A percentile compares a stretch with the other conserved stretches of the same genome.
These are phyloP conservation scores for Conopomorpha cramerella DNA, from an alignment of 1,140 invertebrate genomes.

Conservation along the genomic window DNA sequence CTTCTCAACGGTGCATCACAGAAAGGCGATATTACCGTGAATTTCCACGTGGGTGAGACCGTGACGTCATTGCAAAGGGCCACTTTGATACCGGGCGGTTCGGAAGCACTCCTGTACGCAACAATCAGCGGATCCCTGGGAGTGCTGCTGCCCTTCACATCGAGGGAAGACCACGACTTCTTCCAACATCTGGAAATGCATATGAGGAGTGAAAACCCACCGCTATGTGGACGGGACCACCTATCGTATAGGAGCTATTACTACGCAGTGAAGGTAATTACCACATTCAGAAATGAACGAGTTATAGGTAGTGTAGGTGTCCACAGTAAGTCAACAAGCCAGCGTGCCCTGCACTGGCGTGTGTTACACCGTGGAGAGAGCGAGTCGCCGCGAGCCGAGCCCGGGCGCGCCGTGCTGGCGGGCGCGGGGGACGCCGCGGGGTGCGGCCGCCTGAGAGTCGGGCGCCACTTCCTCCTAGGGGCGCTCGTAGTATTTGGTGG, in stretches of 20 bases:
- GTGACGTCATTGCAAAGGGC: constrained; percentile 91
- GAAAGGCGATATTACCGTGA: constrained; percentile 90
- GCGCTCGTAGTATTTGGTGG: constrained; percentile 39
- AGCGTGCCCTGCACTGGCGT: constrained; percentile 8
- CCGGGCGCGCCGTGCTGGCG: constrained; percentile 20
- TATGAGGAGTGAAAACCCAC: constrained; percentile 95
- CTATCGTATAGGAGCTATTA: constrained; percentile 96
- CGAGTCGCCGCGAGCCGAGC: constrained; percentile 9
- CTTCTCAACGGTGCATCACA: constrained; percentile 96
- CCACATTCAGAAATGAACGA: not conserved
- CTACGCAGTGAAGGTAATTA: constrained; percentile 90
- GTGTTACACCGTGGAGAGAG: constrained; percentile 51
- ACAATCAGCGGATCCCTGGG: constrained; percentile 95
- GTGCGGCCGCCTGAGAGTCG: constrained; percentile 36
- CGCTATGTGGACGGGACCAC: constrained; percentile 96
- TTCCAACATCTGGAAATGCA: constrained; percentile 99
- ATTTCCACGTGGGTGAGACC: constrained; percentile 96
- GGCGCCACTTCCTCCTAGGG: constrained; percentile 8
- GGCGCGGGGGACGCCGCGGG: constrained; percentile 8
- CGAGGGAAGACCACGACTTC: constrained; percentile 98
- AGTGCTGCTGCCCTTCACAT: constrained; percentile 96
- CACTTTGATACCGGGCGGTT: constrained; percentile 95
- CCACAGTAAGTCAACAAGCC: constrained; percentile 44
- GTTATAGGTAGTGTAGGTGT: constrained; percentile 5
- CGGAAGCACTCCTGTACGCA: constrained; percentile 94